Evolutionary conservation across 2,888 invertebrate species (phyloP).

Genomic region (Megastigmus dorsalis): DNA sequence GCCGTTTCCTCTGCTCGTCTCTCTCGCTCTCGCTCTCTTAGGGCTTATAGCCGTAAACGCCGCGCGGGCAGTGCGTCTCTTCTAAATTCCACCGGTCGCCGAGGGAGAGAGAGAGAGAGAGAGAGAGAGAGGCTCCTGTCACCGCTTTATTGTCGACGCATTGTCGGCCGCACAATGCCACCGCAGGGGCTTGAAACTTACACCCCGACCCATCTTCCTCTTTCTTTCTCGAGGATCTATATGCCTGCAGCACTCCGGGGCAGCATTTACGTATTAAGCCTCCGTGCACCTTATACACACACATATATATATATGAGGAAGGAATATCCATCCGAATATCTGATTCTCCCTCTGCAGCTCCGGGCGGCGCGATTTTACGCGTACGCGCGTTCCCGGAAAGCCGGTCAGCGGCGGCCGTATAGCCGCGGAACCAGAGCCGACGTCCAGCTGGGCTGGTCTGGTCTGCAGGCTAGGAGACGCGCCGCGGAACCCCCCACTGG

Average conservation of each 20-base stretch:
- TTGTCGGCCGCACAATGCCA: conserved; percentile 64
- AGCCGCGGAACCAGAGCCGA: background rate
- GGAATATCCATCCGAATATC: too few species aligned
- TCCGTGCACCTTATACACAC: background rate
- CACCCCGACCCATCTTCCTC: conserved; percentile 56
- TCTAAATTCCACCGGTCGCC: background rate
- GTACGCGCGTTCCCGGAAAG: conserved; percentile 33
- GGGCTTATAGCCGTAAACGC: too few species aligned
- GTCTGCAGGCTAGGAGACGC: conserved; percentile 8
- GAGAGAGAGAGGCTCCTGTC: conserved; percentile 58
- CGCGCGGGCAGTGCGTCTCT: background rate
- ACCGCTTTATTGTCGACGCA: conserved; percentile 66
- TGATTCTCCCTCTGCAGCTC: too few species aligned
- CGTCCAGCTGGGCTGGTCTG: conserved; percentile 14
- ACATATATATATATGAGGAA: background rate
- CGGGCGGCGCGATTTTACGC: background rate
- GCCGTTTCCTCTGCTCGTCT: background rate
- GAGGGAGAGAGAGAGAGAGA: conserved; percentile 4
- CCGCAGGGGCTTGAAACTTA: conserved; percentile 67
- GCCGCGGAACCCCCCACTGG: background rate
- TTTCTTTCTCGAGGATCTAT: background rate
- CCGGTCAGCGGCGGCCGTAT: too few species aligned
- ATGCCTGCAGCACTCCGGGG: background rate
- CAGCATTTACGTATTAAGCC: background rate
- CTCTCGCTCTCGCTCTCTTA: too few species aligned